These are phyloP conservation scores for Athalia cordata DNA, from an alignment of 2,888 invertebrate species.

Conservation along the genomic window DNA sequence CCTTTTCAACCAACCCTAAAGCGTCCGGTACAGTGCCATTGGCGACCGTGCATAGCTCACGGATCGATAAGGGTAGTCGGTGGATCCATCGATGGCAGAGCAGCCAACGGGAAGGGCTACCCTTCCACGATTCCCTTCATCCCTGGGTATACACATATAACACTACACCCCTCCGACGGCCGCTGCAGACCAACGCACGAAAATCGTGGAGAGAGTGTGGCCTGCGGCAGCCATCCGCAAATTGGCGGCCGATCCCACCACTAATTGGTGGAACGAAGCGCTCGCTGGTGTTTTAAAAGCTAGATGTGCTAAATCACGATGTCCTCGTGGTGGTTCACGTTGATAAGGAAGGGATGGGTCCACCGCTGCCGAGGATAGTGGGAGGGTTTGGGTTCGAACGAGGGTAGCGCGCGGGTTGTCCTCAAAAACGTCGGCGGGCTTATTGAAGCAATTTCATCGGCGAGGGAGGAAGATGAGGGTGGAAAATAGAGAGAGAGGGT, in stretches of 20 bases:
- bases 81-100: constrained; percentile 37
- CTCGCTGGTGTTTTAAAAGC: constrained; percentile 63
- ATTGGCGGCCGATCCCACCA: constrained; percentile 65
- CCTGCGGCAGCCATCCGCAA: constrained; percentile 60
- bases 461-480: constrained; percentile 8
- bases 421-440: constrained; percentile 41
- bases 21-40: constrained; percentile 52
- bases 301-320: constrained; percentile 55
- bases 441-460: constrained; percentile 38
- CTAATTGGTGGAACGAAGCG: constrained; percentile 62
- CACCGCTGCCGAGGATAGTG: neutral
- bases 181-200: neutral
- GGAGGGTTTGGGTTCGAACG: neutral
- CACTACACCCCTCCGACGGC: constrained; percentile 5
- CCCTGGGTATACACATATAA: constrained; percentile 5
- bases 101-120: too few species aligned
- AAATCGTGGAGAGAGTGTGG: constrained; percentile 36
- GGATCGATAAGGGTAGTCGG: constrained; percentile 42
- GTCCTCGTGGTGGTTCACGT: constrained; percentile 36
- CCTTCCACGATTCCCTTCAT: constrained; percentile 25
- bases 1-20: constrained; percentile 52
- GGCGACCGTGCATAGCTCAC: constrained; percentile 45
- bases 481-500: constrained; percentile 13
- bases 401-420: neutral
- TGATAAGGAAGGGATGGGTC: constrained; percentile 28